phyloP scores from a whole-genome alignment of 2,888 invertebrate species.

The Baronia brevicornis region DNA sequence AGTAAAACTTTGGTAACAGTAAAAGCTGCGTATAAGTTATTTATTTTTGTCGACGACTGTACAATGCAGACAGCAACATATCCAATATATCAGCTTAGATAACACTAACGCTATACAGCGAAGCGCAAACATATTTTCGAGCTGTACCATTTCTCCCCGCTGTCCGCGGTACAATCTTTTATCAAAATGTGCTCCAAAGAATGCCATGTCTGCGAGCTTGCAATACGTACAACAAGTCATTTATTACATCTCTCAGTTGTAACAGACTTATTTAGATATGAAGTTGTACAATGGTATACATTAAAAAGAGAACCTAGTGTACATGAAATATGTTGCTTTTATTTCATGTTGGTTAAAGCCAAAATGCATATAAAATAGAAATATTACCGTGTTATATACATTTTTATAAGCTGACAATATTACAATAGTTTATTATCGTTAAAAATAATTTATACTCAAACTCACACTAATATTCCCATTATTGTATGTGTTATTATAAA shows the following conservation, averaged over 20 bases:
- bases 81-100: slow-evolving; percentile 48
- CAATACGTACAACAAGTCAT: slow-evolving; percentile 21
- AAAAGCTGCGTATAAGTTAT: too few species aligned
- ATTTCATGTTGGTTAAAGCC: too few species aligned
- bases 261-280: slow-evolving; percentile 12
- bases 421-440: too few species aligned
- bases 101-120: slow-evolving; percentile 19
- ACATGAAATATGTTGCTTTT: too few species aligned
- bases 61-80: slow-evolving; percentile 6
- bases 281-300: slow-evolving; percentile 10
- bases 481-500: too few species aligned
- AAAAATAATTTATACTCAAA: too few species aligned
- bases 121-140: slow-evolving; percentile 54
- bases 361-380: too few species aligned
- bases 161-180: slow-evolving; percentile 25
- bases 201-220: slow-evolving; percentile 22
- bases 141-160: slow-evolving; percentile 26
- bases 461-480: too few species aligned
- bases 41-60: too few species aligned
- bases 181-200: slow-evolving; percentile 26
- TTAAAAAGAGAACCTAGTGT: slow-evolving; percentile 7
- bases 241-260: slow-evolving; percentile 17
- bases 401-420: too few species aligned
- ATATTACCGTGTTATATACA: too few species aligned
- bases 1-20: too few species aligned